Conservation (phyloP, 2,888 invertebrate species). For the Pachymerium ferrugineum region DNA sequence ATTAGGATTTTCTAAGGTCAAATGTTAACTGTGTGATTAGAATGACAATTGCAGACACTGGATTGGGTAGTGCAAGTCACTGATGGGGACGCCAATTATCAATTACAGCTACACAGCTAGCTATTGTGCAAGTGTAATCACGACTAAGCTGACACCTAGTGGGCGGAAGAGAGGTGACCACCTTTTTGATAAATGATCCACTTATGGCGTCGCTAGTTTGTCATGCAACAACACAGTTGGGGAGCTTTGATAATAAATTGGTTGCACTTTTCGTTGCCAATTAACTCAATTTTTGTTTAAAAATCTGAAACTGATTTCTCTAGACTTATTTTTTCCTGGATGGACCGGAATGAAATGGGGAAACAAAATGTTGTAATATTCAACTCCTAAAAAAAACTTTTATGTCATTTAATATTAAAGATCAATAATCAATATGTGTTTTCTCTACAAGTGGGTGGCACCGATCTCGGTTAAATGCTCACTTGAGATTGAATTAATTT, state of each 20-base stretch:
- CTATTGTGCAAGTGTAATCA: background rate
- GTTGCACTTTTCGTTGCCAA: background rate
- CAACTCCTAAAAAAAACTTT: no score
- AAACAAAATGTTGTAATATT: no score
- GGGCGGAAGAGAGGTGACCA: background rate
- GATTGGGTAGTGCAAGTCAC: background rate
- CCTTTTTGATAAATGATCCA: background rate
- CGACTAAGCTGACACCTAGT: background rate
- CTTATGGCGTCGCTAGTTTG: background rate
- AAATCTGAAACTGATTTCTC: background rate
- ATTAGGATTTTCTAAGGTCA: no score
- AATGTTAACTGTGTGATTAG: background rate
- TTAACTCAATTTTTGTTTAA: background rate
- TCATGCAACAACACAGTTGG: background rate
- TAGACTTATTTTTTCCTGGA: no score
- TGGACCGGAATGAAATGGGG: no score
- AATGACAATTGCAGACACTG: background rate
- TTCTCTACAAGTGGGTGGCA: no score
- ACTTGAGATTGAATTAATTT: no score
- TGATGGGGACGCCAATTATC: background rate
- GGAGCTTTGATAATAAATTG: background rate
- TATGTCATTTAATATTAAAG: no score
- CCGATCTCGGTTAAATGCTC: no score
- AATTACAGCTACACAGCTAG: background rate
- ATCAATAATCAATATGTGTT: no score